Evolutionary conservation across 2,888 invertebrate genomes (phyloP).

Genomic region (Apamea crenata): DNA sequence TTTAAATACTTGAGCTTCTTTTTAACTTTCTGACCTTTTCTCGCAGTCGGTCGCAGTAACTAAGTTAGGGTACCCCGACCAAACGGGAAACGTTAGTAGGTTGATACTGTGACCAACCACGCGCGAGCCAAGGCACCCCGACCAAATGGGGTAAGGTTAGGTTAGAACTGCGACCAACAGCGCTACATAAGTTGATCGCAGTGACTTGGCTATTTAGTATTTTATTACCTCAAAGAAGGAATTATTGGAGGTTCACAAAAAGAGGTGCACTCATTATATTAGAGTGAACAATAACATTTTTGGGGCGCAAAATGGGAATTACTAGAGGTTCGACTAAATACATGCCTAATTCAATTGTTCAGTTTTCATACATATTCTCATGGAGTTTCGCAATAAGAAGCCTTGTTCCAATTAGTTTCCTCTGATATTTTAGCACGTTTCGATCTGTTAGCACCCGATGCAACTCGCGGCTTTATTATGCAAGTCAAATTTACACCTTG

Average conservation of each 20-base stretch:
- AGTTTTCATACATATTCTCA: conserved; percentile 76
- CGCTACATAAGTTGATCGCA: background rate
- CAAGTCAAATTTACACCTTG: conserved; percentile 72
- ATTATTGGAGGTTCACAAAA: background rate
- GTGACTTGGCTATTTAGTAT: background rate
- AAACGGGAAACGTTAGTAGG: background rate
- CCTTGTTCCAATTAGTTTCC: conserved; percentile 85
- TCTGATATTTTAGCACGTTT: conserved; percentile 82
- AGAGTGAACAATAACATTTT: conserved; percentile 2
- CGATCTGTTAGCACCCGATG: conserved; percentile 77
- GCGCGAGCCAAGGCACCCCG: background rate
- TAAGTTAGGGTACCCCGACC: background rate
- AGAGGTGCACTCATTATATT: background rate
- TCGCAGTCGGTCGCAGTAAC: background rate
- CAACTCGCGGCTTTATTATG: conserved; percentile 72
- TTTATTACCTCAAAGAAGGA: background rate
- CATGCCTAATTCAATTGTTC: conserved; percentile 74
- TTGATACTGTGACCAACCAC: background rate
- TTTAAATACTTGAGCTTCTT: background rate
- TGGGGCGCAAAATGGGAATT: background rate
- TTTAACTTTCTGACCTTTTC: background rate
- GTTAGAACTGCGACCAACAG: background rate
- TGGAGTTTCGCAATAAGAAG: conserved; percentile 81
- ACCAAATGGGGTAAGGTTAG: background rate
- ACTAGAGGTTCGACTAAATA: background rate